phyloP scores from a whole-genome alignment of 2,797 vertebrate genomes.

The Cyclopterus lumpus region DNA sequence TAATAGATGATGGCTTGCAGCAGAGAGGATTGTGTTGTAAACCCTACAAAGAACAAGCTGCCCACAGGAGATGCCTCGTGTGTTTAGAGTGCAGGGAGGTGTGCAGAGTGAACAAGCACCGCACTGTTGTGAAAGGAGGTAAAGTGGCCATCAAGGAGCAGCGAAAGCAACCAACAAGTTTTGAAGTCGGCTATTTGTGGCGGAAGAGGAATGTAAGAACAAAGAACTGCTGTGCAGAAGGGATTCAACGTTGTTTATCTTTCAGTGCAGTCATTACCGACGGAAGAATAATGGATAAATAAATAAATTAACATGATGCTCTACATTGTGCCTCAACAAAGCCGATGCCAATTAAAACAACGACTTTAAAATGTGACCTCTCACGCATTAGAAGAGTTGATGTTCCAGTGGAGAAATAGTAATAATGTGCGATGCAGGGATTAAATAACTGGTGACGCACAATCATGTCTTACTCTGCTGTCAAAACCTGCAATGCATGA shows the following conservation, averaged over 20 bases:
- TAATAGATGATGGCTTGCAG: constrained; percentile 33
- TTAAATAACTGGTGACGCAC: constrained; percentile 20
- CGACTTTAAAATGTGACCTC: constrained; percentile 18
- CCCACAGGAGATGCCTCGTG: constrained; percentile 25
- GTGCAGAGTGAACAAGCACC: constrained; percentile 44
- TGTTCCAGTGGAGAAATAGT: not conserved
- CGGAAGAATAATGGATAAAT: constrained; percentile 39
- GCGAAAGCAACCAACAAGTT: constrained; percentile 36
- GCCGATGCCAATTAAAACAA: constrained; percentile 39
- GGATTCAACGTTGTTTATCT: constrained; percentile 34
- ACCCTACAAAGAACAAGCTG: constrained; percentile 25
- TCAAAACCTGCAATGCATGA: not conserved
- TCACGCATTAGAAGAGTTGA: constrained; percentile 24
- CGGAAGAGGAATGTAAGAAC: constrained; percentile 1
- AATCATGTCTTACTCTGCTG: not conserved
- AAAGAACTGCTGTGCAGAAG: constrained; percentile 12
- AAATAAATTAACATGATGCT: constrained; percentile 36
- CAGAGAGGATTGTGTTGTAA: constrained; percentile 17
- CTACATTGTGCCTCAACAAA: constrained; percentile 16
- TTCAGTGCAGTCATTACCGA: constrained; percentile 29
- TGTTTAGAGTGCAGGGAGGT: constrained; percentile 45
- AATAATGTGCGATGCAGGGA: constrained; percentile 28
- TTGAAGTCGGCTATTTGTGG: constrained; percentile 31
- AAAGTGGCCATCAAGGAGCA: constrained; percentile 37
- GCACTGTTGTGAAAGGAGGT: constrained; percentile 37